Evolutionary conservation across 1,140 invertebrate species (phyloP).

Genomic region (Panagrolaimus sp.): DNA sequence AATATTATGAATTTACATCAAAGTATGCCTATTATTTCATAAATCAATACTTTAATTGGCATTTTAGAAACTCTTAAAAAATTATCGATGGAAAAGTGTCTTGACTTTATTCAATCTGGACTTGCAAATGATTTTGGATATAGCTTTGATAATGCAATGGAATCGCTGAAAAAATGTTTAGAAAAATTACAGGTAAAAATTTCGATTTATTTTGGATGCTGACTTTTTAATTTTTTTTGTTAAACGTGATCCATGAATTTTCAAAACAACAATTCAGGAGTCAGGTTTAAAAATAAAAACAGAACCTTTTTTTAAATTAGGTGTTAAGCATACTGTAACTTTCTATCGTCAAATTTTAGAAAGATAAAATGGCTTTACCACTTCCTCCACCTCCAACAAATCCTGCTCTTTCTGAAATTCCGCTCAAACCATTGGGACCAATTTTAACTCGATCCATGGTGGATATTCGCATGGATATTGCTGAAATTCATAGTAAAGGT

Average conservation of each 20-base stretch:
- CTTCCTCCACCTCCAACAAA: slow-evolving; percentile 45
- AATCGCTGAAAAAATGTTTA: slow-evolving; percentile 74
- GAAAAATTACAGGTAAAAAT: slow-evolving; percentile 71
- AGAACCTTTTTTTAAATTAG: neutral
- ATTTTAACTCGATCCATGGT: slow-evolving; percentile 54
- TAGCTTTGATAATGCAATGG: slow-evolving; percentile 82
- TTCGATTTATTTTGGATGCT: neutral
- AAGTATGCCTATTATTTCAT: slow-evolving; percentile 59
- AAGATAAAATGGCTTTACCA: slow-evolving; percentile 54
- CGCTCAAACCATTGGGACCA: slow-evolving; percentile 52
- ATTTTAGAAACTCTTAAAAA: slow-evolving; percentile 74
- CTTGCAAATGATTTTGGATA: slow-evolving; percentile 87
- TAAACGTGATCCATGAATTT: slow-evolving; percentile 15
- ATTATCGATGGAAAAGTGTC: slow-evolving; percentile 82
- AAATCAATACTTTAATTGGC: slow-evolving; percentile 61
- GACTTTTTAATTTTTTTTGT: too few species aligned
- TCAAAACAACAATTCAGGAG: slow-evolving; percentile 10
- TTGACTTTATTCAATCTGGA: slow-evolving; percentile 74
- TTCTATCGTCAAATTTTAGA: slow-evolving; percentile 34
- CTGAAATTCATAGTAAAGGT: slow-evolving; percentile 50
- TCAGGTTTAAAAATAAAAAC: too few species aligned
- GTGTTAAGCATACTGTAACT: slow-evolving; percentile 11
- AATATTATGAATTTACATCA: slow-evolving; percentile 91
- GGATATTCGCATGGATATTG: slow-evolving; percentile 56
- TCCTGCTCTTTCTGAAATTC: slow-evolving; percentile 38